Conservation (phyloP, 2,797 vertebrate genomes). For the Numenius phaeopus region DNA sequence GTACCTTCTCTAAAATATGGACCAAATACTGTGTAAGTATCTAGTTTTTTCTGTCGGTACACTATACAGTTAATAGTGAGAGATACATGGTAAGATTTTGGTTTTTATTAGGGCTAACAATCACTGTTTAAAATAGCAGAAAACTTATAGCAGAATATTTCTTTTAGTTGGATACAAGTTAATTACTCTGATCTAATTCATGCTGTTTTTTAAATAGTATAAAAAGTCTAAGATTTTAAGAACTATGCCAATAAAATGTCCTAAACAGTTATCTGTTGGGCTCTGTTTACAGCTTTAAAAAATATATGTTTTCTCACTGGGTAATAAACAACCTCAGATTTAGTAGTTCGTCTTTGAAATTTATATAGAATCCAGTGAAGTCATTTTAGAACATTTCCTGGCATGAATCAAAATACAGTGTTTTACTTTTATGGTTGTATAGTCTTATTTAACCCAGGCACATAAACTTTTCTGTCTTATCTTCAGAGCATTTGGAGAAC, state of each 20-base stretch:
- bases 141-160: not conserved
- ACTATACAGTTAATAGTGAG: not conserved
- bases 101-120: not conserved
- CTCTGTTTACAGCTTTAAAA: conserved; percentile 62
- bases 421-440: conserved; percentile 18
- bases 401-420: not conserved
- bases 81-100: not conserved
- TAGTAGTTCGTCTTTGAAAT: conserved; percentile 56
- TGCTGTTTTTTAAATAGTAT: not conserved
- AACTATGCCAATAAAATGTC: not conserved
- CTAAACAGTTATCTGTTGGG: not conserved
- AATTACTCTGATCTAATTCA: not conserved
- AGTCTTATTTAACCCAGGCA: not conserved
- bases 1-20: not conserved
- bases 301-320: conserved; percentile 21
- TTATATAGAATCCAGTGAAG: conserved; percentile 47
- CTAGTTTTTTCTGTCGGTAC: not conserved
- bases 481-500: not conserved
- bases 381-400: conserved; percentile 48
- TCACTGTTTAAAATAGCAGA: not conserved
- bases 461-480: not conserved
- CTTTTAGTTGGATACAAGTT: not conserved
- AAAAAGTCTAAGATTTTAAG: not conserved
- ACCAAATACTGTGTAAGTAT: not conserved
- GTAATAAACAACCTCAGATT: conserved; percentile 56